Base-by-base conservation (phyloP, 2,888 invertebrate species). In the Pyrocoelia pectoralis region DNA sequence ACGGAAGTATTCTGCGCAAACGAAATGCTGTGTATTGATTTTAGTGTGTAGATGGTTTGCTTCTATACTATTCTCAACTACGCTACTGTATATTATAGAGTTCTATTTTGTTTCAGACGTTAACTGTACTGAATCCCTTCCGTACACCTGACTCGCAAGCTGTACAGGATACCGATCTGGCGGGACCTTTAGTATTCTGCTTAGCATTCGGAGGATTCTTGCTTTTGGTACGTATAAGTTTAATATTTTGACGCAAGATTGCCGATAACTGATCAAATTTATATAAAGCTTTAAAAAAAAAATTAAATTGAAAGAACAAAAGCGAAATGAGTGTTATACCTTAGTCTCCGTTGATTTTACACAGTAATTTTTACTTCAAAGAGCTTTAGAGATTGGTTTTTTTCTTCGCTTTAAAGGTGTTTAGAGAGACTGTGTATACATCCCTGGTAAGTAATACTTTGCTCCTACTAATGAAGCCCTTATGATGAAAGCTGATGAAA, bases 161-260 rank as follows among this genome's bases (percentile, higher is more conserved):
- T 67, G 80, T 87, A 38, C 86, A 86, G 76, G 88, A 88, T 74
- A 89, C 90, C 43, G 92, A 92, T 79, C 83, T 92, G 77, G 91
- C 92, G 55, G 92, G 92, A 10, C 92, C 92, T 10, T 81, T 92
- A 68, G 90, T 89, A 9, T 92, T 92, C 80, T 90, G 91, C 75
- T 79, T 92, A 67, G 85, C 89, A 6, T 89, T 92, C 74, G 92
- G 92, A 51, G 84, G 82, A 63, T 83, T 85, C 68, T 79, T 86
- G 4, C 76, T 86, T 53, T 73, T 85, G 80, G 84, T 84, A 74
- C 75, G 81, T 50, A 15, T 33, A 29, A 15, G 6, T 24, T 24
- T 24, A n/a, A n/a, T n/a, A n/a, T n/a, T n/a, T n/a, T n/a, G n/a
- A n/a, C 24, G 24, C 24, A 6, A 24, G 24, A 6, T 3, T 24